A percentile compares a stretch with the other conserved stretches of the same genome.
Conservation (phyloP, 2,113 vertebrate species). For the Dryoscopus gambensis region DNA sequence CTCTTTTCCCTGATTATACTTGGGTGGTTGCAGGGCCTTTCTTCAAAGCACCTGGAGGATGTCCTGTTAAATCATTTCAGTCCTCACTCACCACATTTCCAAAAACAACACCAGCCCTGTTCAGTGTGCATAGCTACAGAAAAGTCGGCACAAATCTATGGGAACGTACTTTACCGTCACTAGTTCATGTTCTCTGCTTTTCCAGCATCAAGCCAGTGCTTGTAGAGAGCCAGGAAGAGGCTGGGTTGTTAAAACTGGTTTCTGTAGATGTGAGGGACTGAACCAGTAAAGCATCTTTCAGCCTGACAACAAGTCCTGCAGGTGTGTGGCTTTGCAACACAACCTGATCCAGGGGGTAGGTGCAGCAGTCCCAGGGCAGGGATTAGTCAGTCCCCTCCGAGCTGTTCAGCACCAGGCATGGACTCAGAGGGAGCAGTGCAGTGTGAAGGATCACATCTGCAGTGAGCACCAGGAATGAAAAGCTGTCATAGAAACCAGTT, state of each 20-base stretch:
- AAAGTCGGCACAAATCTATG: background rate
- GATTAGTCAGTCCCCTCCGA: background rate
- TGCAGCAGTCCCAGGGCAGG: background rate
- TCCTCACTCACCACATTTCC: background rate
- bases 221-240: background rate
- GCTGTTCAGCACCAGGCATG: background rate
- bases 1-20: background rate
- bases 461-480: background rate
- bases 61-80: background rate
- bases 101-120: background rate
- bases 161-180: background rate
- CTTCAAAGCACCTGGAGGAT: background rate
- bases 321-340: background rate
- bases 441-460: background rate
- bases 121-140: background rate
- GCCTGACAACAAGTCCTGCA: background rate
- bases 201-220: background rate
- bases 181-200: background rate
- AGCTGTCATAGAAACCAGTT: background rate
- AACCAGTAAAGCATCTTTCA: background rate
- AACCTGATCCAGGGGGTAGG: background rate
- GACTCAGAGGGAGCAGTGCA: background rate
- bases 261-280: background rate
- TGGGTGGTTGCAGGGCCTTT: background rate
- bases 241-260: background rate